Conservation (phyloP, 2,888 invertebrate species). For the Lasioglossum vierecki region DNA sequence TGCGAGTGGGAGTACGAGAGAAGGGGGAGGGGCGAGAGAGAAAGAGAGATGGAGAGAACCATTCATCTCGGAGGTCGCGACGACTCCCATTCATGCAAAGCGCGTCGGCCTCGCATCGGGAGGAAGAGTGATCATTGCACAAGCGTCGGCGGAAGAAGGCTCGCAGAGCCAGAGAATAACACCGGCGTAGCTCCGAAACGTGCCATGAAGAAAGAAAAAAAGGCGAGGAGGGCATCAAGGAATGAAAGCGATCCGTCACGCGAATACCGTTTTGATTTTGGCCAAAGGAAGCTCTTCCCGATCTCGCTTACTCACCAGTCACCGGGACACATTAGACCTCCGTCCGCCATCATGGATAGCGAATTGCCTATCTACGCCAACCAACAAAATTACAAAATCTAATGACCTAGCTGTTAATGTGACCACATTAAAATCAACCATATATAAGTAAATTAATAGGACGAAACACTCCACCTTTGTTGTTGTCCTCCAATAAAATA, state of each 20-base stretch:
- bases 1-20: not conserved
- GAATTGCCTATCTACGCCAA: not conserved
- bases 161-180: slow-evolving; percentile 37
- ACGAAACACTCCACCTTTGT: too few relatives aligned
- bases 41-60: slow-evolving; percentile 33
- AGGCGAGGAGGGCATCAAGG: slow-evolving; percentile 50
- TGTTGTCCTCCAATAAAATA: too few relatives aligned
- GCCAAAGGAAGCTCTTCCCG: slow-evolving; percentile 13
- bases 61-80: slow-evolving; percentile 63
- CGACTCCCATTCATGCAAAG: slow-evolving; percentile 66
- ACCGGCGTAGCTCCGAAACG: slow-evolving; percentile 59
- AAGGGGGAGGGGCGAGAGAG: not conserved
- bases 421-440: too few relatives aligned
- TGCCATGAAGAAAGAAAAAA: slow-evolving; percentile 36
- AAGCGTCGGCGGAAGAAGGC: slow-evolving; percentile 37
- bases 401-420: too few relatives aligned
- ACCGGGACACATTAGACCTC: not conserved
- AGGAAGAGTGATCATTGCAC: slow-evolving; percentile 51
- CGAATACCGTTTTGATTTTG: slow-evolving; percentile 56
- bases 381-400: not conserved
- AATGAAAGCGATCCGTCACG: slow-evolving; percentile 71
- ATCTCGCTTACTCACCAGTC: slow-evolving; percentile 2
- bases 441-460: too few relatives aligned
- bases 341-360: not conserved
- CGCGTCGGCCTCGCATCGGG: slow-evolving; percentile 60